Evolutionary conservation across 2,888 invertebrate species (phyloP), one percentile per base, ranked within the genome.

Genomic region (Ptilodon capucinus): DNA sequence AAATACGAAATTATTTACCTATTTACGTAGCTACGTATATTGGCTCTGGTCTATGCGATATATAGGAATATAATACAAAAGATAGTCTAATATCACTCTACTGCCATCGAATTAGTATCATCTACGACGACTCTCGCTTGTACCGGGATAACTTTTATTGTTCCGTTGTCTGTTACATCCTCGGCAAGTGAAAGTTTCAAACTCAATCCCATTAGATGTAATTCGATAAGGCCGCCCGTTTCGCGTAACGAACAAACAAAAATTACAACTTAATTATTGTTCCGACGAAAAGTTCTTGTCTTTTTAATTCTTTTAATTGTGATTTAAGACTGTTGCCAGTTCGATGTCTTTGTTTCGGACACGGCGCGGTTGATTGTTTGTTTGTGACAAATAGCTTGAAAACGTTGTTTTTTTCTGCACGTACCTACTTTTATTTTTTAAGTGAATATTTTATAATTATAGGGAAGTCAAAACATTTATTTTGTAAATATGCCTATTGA

Each of bases 301-400:
- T 77, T 71, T 74, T 76, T 79, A 79, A 79, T 81, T 81, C 68
- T 73, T 76, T 70, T 79, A 74, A 80, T 79, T 78, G 76, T 76
- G 76, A 79, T 81, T 76, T 75, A 79, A 72, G 62, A 68, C 64
- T 65, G 69, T 66, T 70, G 60, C 67, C 54, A 55, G 54, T 65
- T 62, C 61, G 60, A 63, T 66, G 62, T 63, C 55, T 64, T 68
- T 57, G 65, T 70, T 68, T 57, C 51, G 57, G 57, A 53, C 60
- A 61, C 50, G 46, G 46, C 48, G 19, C 18, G n/a, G 38, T 9
- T 19, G 38, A 28, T 42, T 42, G 42, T 42, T 42, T 32, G 38
- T 19, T 13, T 17, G n/a, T 13, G 38, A 38, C 18, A 38, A 38
- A 38, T 38, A 4, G 38, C 18, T n/a, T 7, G 19, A 8, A 11